These are phyloP conservation scores for Apolygus lucorum DNA, from an alignment of 1,140 invertebrate species.

Conservation along the genomic window DNA sequence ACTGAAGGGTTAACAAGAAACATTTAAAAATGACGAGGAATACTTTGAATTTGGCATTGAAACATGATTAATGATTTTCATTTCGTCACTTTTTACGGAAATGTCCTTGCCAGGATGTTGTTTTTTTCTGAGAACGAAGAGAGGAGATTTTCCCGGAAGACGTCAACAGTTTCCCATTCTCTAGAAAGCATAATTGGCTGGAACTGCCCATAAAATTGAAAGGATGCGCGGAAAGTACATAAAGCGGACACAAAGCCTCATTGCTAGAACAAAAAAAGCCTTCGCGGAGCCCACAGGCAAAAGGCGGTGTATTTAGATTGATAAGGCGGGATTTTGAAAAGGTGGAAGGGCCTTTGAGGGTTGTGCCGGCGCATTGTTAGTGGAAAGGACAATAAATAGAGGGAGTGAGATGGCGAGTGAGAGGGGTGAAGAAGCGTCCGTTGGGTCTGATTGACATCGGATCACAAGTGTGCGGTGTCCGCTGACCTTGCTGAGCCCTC, in stretches of 20 bases:
- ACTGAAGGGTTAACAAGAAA: no score
- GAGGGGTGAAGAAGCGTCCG: neutral
- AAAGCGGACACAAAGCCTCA: neutral
- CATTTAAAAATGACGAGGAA: no score
- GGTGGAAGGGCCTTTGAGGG: neutral
- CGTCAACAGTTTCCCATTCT: no score
- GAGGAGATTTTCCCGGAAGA: no score
- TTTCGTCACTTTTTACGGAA: no score
- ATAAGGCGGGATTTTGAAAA: slow-evolving; percentile 8
- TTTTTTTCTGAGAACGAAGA: no score
- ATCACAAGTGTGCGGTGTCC: neutral
- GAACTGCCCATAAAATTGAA: neutral
- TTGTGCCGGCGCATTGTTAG: slow-evolving; percentile 12
- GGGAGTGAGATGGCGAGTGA: neutral
- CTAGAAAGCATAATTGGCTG: neutral
- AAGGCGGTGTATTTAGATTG: slow-evolving; percentile 15
- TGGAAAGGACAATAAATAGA: slow-evolving; percentile 15
- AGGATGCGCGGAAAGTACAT: neutral
- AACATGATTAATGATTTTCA: no score
- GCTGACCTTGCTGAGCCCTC: neutral
- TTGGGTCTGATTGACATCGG: slow-evolving; percentile 12
- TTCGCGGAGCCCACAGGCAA: neutral
- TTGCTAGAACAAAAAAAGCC: slow-evolving; percentile 1
- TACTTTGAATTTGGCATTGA: no score
- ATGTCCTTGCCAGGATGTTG: no score